These are phyloP conservation scores for Bos indicus DNA, from an alignment of 2,113 vertebrate genomes.

Conservation along the genomic window DNA sequence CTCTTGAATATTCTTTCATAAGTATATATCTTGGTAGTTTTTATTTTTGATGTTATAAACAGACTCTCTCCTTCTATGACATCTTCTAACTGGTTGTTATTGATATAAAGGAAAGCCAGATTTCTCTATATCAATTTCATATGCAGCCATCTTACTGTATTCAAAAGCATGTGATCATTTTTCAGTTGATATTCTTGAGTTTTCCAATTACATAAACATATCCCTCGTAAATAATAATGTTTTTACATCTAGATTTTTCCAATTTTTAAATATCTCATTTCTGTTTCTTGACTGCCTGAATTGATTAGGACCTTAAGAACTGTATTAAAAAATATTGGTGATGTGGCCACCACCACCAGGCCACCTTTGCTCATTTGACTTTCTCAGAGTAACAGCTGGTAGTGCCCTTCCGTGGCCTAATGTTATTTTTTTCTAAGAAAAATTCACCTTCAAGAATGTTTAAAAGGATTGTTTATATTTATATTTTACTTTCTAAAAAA, in stretches of 20 bases:
- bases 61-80: background rate
- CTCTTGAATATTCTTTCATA: background rate
- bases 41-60: background rate
- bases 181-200: background rate
- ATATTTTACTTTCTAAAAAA: background rate
- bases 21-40: background rate
- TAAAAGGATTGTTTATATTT: background rate
- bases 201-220: background rate
- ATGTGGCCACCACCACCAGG: background rate
- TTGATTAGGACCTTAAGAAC: background rate
- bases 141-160: background rate
- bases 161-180: background rate
- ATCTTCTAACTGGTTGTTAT: background rate
- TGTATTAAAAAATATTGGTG: background rate
- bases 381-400: background rate
- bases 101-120: background rate
- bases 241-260: conserved; percentile 2
- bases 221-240: background rate
- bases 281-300: background rate
- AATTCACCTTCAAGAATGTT: background rate
- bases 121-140: background rate
- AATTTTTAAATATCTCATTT: background rate
- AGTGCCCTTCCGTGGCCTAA: background rate
- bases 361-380: background rate
- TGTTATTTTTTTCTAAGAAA: background rate